phyloP scores from a whole-genome alignment of 2,113 vertebrate species.

The Neolamprologus caudopunctatus region DNA sequence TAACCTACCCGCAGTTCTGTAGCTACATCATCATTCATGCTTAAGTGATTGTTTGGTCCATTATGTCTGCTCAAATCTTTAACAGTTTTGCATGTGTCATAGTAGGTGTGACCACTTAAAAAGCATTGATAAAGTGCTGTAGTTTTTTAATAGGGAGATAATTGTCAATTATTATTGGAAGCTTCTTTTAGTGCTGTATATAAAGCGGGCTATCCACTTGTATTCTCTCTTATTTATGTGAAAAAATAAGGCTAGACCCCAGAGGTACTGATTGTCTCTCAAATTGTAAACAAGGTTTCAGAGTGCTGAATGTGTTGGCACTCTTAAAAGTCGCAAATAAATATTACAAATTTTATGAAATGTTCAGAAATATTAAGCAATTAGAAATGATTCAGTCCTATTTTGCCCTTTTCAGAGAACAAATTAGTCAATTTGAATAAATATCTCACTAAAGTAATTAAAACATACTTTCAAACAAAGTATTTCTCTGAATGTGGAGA shows the following conservation, averaged over 20 bases:
- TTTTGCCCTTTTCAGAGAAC: background rate
- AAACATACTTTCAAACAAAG: background rate
- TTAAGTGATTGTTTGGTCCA: background rate
- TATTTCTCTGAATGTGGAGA: background rate
- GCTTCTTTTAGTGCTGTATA: background rate
- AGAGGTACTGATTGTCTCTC: background rate
- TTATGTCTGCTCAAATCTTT: background rate
- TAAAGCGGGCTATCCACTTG: background rate
- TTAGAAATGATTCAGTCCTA: background rate
- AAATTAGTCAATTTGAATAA: background rate
- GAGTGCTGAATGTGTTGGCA: background rate
- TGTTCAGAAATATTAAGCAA: background rate
- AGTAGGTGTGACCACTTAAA: background rate
- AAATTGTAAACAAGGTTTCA: background rate
- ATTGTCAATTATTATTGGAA: background rate
- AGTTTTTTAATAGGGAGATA: background rate
- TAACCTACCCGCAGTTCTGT: background rate
- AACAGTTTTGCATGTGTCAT: background rate
- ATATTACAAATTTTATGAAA: background rate
- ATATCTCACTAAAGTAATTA: background rate
- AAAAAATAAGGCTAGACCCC: background rate
- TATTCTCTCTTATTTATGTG: background rate
- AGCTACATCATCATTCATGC: background rate
- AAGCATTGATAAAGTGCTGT: background rate
- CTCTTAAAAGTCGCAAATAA: background rate